A percentile compares a stretch with the other conserved stretches of the same genome.
Conservation (phyloP, 2,888 invertebrate species). For the Mythimna impura region DNA sequence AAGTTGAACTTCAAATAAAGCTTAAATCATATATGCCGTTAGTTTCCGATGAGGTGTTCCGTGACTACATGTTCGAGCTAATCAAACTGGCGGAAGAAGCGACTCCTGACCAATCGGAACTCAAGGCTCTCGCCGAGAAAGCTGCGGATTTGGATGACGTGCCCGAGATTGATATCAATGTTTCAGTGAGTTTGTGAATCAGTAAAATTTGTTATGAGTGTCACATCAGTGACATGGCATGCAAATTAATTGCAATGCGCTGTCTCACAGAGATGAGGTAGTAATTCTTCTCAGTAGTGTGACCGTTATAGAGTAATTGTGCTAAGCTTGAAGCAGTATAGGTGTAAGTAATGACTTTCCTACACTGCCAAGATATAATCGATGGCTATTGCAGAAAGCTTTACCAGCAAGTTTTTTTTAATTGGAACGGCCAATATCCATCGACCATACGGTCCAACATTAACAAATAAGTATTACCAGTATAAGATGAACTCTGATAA, state of each 20-base stretch:
- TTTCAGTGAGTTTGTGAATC: slow-evolving; percentile 74
- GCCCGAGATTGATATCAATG: slow-evolving; percentile 85
- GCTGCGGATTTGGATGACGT: slow-evolving; percentile 91
- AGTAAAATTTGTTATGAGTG: neutral
- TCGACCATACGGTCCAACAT: no score
- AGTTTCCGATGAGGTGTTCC: slow-evolving; percentile 75
- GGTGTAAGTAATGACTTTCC: no score
- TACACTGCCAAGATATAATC: no score
- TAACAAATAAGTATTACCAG: no score
- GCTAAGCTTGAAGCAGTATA: no score
- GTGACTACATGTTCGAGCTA: slow-evolving; percentile 92
- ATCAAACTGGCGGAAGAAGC: slow-evolving; percentile 89
- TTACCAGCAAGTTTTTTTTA: no score
- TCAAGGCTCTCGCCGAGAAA: slow-evolving; percentile 91
- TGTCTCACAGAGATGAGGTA: neutral
- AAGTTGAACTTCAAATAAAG: neutral
- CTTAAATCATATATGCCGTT: no score
- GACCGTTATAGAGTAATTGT: no score
- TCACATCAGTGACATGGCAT: neutral
- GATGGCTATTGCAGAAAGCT: no score
- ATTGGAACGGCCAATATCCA: no score
- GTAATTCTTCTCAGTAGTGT: neutral
- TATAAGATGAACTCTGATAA: no score
- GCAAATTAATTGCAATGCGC: neutral
- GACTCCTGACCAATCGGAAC: slow-evolving; percentile 81